A percentile compares a stretch with the other conserved stretches of the same genome.
Evolutionary conservation across 2,888 invertebrate species (phyloP).

Genomic region (Netelia virgata): DNA sequence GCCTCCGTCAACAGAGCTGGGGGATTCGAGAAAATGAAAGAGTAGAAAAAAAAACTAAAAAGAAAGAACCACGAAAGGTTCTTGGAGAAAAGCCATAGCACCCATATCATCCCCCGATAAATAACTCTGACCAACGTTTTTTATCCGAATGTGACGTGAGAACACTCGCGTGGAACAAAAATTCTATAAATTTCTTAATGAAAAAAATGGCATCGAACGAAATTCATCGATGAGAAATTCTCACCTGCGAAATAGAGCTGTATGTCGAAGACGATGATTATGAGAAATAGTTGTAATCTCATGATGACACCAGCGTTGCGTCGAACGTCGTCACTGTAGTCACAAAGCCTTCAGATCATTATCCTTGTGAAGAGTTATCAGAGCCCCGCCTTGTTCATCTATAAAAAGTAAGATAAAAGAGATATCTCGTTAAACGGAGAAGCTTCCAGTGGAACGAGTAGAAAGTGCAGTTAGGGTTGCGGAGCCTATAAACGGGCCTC

Average conservation of each 20-base stretch:
- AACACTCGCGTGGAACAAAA: not conserved
- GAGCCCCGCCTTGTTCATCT: conserved; percentile 38
- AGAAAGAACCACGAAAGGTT: conserved; percentile 36
- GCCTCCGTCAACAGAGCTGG: conserved; percentile 41
- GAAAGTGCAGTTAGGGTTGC: not conserved
- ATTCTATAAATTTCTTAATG: not conserved
- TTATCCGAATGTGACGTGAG: not conserved
- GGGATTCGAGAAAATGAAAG: conserved; percentile 31
- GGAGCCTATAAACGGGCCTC: not conserved
- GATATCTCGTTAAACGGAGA: conserved; percentile 12
- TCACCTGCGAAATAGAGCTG: conserved; percentile 80
- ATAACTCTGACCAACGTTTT: conserved; percentile 15
- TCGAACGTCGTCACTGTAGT: conserved; percentile 25
- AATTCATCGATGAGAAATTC: conserved; percentile 33
- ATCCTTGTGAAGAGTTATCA: not conserved
- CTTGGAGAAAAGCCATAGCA: conserved; percentile 60
- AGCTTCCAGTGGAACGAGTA: conserved; percentile 26
- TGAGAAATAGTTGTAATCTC: conserved; percentile 77
- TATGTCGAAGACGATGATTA: conserved; percentile 77
- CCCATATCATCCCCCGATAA: conserved; percentile 50
- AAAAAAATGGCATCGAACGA: not conserved
- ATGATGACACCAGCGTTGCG: conserved; percentile 72
- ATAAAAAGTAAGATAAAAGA: conserved; percentile 33
- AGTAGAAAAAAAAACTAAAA: conserved; percentile 11
- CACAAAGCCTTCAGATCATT: conserved; percentile 43